Evolutionary conservation across 2,888 invertebrate genomes (phyloP).

Genomic region (Lasioglossum pauxillum): DNA sequence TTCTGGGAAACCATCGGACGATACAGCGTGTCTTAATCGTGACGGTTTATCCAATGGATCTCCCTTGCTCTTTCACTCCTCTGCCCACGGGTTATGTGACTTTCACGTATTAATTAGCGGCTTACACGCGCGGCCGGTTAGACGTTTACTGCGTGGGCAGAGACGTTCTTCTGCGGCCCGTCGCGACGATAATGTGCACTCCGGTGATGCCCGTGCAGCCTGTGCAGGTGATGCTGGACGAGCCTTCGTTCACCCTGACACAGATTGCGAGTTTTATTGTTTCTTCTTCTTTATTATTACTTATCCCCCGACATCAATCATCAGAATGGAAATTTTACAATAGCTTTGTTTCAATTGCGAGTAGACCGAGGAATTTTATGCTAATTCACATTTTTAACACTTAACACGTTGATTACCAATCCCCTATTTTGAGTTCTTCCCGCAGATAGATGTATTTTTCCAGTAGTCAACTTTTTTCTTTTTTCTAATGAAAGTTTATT

Average conservation of each 20-base stretch:
- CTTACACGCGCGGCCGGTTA: slow-evolving; percentile 55
- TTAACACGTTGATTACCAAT: no score
- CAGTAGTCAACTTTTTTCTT: no score
- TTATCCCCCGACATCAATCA: background rate
- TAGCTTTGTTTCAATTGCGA: background rate
- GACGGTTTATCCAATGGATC: slow-evolving; percentile 69
- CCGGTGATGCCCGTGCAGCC: background rate
- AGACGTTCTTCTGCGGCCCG: slow-evolving; percentile 44
- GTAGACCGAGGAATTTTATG: no score
- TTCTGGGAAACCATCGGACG: slow-evolving; percentile 43
- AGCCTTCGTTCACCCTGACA: background rate
- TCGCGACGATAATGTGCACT: slow-evolving; percentile 26
- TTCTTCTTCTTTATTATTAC: background rate
- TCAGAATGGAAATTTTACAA: background rate
- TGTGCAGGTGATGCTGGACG: background rate
- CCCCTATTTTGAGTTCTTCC: no score
- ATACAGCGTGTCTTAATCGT: slow-evolving; percentile 68
- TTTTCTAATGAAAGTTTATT: no score
- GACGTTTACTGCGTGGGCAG: slow-evolving; percentile 65
- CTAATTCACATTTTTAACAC: no score
- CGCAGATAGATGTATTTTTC: no score
- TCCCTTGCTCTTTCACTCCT: slow-evolving; percentile 30
- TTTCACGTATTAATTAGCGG: slow-evolving; percentile 79
- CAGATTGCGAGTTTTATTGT: background rate
- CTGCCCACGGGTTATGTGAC: slow-evolving; percentile 74